Evolutionary conservation across 1,140 invertebrate genomes (phyloP).

Genomic region (Pogonognathellus flavescens): DNA sequence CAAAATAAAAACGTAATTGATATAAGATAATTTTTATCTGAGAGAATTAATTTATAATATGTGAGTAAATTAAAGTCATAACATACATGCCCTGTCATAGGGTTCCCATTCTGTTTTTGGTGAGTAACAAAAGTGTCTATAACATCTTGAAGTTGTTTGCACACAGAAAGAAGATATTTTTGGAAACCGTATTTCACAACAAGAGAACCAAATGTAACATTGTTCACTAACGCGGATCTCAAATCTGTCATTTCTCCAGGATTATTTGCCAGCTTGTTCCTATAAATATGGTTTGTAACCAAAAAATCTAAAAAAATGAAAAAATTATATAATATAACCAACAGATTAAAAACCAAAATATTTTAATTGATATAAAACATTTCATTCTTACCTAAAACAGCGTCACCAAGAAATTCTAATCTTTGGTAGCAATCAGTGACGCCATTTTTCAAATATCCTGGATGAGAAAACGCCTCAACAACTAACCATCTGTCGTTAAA

Average conservation of each 20-base stretch:
- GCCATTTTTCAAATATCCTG: conserved; percentile 73
- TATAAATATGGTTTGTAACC: conserved; percentile 84
- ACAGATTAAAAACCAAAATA: not conserved
- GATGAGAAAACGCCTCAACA: conserved; percentile 73
- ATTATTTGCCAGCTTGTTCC: conserved; percentile 75
- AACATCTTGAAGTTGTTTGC: conserved; percentile 76
- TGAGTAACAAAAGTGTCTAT: conserved; percentile 85
- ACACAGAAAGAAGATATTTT: conserved; percentile 78
- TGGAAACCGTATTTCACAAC: conserved; percentile 87
- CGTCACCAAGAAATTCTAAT: conserved; percentile 71
- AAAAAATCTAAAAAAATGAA: conserved; percentile 69
- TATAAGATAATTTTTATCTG: no score
- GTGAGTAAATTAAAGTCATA: no score
- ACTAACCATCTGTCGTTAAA: conserved; percentile 67
- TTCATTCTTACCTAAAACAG: not conserved
- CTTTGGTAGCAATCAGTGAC: conserved; percentile 75
- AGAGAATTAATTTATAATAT: no score
- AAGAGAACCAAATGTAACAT: conserved; percentile 91
- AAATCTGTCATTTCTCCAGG: conserved; percentile 93
- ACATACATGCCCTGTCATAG: conserved; percentile 71
- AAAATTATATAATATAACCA: not conserved
- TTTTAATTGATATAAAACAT: not conserved
- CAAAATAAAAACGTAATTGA: not conserved
- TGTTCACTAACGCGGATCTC: conserved; percentile 94
- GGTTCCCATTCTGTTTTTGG: conserved; percentile 80